Base-by-base conservation (phyloP, 1,140 invertebrate species). In the Habropoda laboriosa region DNA sequence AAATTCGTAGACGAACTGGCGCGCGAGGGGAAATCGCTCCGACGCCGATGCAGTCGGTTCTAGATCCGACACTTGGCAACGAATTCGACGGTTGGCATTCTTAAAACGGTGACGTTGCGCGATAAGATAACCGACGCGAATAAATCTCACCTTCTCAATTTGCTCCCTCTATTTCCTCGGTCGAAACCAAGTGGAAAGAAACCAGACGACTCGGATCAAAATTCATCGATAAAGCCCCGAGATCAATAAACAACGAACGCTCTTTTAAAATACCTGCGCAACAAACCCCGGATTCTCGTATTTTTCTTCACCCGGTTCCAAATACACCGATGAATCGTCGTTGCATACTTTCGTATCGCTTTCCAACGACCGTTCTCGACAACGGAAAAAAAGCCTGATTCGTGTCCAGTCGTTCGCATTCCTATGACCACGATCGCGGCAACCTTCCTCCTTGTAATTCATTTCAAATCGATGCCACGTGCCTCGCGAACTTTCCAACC, bases 61-160 rank as follows among this genome's bases (percentile, higher is more conserved):
- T 21, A n/a, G 51, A 79, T 68, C 61, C 49, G 57, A 5, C 61
- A 63, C 40, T 57, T 58, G 71, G 64, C 38, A 45, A 45, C 75
- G 63, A 66, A 53, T 45, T 47, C 58, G 57, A 57, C 63, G 68
- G 55, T 61, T 30, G 63, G 30, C 64, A 71, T 83, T 75, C 76
- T 70, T 40, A 49, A 84, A 84, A 84, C 63, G 51, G 58, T 72
- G 81, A 79, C 82, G 81, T 47, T 35, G 21, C 38, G n/a, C 40
- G 82, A 84, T 84, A 84, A 84, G 82, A 84, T 84, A 84, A 64
- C 47, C 49, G 72, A 72, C 55, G 61, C 66, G 47, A 75, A 45
- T 57, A 85, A 85, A 85, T 77, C 61, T 80, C 78, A 71, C 72
- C 35, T 74, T 57, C 24, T 40, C 49, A 42, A 63, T 76, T 73